phyloP scores from a whole-genome alignment of 2,888 invertebrate genomes.

The Pyrochroa serraticornis region DNA sequence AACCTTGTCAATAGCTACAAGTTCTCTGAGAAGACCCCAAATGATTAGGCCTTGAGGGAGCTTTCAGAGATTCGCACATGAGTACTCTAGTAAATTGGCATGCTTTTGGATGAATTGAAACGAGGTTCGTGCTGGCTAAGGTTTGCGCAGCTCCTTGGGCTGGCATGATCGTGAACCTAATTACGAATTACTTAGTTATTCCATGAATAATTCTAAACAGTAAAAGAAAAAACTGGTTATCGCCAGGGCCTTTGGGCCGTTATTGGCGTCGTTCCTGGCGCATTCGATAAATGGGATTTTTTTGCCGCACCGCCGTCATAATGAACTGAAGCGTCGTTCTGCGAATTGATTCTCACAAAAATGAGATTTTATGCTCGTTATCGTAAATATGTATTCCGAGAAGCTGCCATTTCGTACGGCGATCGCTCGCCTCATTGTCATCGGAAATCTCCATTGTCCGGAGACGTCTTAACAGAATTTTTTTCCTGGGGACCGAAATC shows the following conservation, averaged over 20 bases:
- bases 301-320: constrained; percentile 2
- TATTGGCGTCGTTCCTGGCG: constrained; percentile 8
- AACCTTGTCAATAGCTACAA: too few species aligned
- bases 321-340: constrained; percentile 16
- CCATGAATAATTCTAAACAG: constrained; percentile 17
- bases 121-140: too few species aligned
- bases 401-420: constrained; percentile 13
- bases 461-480: constrained; percentile 17
- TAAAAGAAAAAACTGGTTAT: constrained; percentile 25
- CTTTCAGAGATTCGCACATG: too few species aligned
- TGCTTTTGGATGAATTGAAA: too few species aligned
- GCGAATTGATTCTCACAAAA: constrained; percentile 20
- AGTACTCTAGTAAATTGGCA: too few species aligned
- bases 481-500: constrained; percentile 9
- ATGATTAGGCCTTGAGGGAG: too few species aligned
- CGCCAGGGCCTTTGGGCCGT: constrained; percentile 7
- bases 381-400: constrained; percentile 20
- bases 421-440: constrained; percentile 19
- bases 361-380: constrained; percentile 28
- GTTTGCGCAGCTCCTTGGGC: background rate
- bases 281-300: constrained; percentile 19
- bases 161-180: background rate
- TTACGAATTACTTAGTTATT: constrained; percentile 1
- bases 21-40: too few species aligned
- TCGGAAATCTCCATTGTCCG: constrained; percentile 20